Evolutionary conservation across 1,140 invertebrate genomes (phyloP), one percentile per base, ranked within the genome.

Genomic region (Conus ventricosus): DNA sequence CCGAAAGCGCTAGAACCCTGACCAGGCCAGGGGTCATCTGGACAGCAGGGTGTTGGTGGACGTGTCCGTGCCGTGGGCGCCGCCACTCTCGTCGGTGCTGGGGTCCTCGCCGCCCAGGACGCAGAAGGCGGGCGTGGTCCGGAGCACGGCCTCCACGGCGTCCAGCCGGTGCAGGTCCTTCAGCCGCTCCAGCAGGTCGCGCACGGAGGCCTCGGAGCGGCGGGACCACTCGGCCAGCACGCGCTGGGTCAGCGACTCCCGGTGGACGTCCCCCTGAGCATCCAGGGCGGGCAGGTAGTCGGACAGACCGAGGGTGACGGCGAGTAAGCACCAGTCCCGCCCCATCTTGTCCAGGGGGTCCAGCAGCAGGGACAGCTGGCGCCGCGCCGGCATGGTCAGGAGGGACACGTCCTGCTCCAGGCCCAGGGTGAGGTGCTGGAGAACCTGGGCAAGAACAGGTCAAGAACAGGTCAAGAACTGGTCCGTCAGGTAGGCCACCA

Each of bases 261-360:
- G 91, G 91, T 80, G 91, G 17, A 6, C 13, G 17, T 71, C 67
- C 67, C 4, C 67, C 13, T 71, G 67, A 20, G 67, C 20, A 23
- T 71, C 67, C 23, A 96, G 88, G 51, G 94, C 93, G 20, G 96
- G 96, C 17, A 97, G 89, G 83, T 95, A 94, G 78, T 96, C 96
- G 54, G 95, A 93, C 83, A 97, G 94, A 51, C 97, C 97, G 55
- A 98, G 94, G 89, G 96, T 96, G 1, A 98, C 96, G 7, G 97
- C 97, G 54, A 98, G 94, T 86, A 98, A 95, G 94, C 97, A 97
- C 97, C 97, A 98, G 93, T 98, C 97, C 90, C 97, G 95, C 17
- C 67, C 67, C 67, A 97, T 89, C 83, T 95, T 94, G 78, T 96
- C 96, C 55, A 95, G 93, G 82, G 97, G 94, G 51, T 97, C 97